These are phyloP conservation scores for Anagrus nilaparvatae DNA, from an alignment of 1,140 invertebrate species.

Conservation along the genomic window DNA sequence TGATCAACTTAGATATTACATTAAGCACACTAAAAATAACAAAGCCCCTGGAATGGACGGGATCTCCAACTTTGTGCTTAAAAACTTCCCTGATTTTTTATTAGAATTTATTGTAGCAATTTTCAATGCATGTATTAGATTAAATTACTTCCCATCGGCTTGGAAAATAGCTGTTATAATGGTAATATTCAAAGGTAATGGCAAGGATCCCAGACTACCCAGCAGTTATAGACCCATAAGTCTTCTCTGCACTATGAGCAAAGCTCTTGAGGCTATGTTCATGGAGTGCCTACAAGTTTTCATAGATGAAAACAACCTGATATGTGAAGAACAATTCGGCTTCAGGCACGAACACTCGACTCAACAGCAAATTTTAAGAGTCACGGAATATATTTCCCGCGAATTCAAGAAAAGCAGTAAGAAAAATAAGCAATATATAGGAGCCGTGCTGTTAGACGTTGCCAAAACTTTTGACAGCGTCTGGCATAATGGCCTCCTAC, in stretches of 20 bases:
- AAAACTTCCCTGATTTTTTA: not conserved
- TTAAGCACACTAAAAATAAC: not conserved
- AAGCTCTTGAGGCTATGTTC: constrained; percentile 8
- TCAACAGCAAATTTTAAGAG: constrained; percentile 4
- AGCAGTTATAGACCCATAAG: constrained; percentile 7
- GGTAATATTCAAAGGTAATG: not conserved
- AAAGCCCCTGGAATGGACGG: constrained; percentile 4
- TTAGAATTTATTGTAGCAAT: not conserved
- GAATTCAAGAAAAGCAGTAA: not conserved
- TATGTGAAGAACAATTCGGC: not conserved
- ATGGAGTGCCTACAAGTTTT: not conserved
- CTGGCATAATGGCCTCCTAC: not conserved
- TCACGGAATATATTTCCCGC: constrained; percentile 2
- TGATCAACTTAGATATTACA: not conserved
- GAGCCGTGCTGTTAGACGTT: no score
- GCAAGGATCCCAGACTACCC: not conserved
- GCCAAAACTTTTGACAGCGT: not conserved
- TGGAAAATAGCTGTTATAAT: constrained; percentile 13
- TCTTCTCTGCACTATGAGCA: constrained; percentile 5
- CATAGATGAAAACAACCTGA: not conserved
- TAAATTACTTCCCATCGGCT: not conserved
- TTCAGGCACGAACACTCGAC: constrained; percentile 1
- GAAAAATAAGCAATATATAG: no score
- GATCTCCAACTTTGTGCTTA: constrained; percentile 1
- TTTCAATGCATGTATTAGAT: not conserved